phyloP scores from a whole-genome alignment of 2,888 invertebrate species.

The Prosapia bicincta region DNA sequence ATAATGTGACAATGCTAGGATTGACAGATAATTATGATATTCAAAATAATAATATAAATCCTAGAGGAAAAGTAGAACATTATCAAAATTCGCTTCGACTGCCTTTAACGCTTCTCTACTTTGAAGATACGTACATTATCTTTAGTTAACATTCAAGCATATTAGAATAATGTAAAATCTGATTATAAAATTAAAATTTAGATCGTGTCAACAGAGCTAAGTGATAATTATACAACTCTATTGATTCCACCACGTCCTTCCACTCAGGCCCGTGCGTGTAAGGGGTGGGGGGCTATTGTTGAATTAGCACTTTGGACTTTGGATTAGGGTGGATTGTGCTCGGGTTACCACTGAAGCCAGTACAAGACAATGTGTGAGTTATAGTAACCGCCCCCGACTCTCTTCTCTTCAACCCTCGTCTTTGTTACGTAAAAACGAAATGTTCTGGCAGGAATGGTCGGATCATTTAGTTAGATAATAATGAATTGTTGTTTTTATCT shows the following conservation, averaged over 20 bases:
- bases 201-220: neutral
- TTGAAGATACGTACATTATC: too few relatives aligned
- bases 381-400: neutral
- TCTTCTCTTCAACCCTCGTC: neutral
- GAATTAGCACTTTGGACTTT: conserved; percentile 2
- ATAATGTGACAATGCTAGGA: too few relatives aligned
- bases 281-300: neutral
- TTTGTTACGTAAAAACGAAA: neutral
- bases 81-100: too few relatives aligned
- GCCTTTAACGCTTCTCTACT: too few relatives aligned
- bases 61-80: too few relatives aligned
- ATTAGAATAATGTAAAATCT: too few relatives aligned
- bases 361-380: neutral
- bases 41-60: too few relatives aligned
- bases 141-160: too few relatives aligned
- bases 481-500: too few relatives aligned
- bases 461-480: too few relatives aligned
- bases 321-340: neutral
- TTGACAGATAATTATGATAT: too few relatives aligned
- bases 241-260: neutral
- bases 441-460: neutral
- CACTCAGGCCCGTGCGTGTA: neutral
- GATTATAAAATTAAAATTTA: neutral
- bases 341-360: neutral
- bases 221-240: neutral